phyloP scores from a whole-genome alignment of 2,888 invertebrate genomes.

The Troides helena region DNA sequence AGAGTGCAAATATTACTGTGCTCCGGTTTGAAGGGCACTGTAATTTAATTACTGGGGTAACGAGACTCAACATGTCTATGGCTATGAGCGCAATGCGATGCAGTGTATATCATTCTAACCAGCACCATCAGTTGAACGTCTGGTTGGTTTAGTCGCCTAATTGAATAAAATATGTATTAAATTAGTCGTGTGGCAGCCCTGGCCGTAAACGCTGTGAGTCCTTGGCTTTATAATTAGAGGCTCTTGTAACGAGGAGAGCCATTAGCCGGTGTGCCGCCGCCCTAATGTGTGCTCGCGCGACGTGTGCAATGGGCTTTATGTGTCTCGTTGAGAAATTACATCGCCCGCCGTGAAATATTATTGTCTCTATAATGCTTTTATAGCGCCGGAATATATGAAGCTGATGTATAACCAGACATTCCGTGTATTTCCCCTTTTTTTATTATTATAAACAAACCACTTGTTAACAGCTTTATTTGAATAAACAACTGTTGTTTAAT shows the following conservation, averaged over 20 bases:
- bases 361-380: conserved; percentile 1
- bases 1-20: too few species aligned
- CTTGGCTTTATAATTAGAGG: conserved; percentile 59
- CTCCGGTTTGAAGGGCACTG: too few species aligned
- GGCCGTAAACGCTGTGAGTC: conserved; percentile 44
- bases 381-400: not conserved
- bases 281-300: conserved; percentile 51
- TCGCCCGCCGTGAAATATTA: not conserved
- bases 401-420: not conserved
- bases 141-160: too few species aligned
- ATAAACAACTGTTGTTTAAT: too few species aligned
- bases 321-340: conserved; percentile 46
- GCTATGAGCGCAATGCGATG: too few species aligned
- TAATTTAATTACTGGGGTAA: too few species aligned
- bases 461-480: not conserved
- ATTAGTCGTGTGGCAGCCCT: conserved; percentile 37
- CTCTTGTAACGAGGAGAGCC: conserved; percentile 53
- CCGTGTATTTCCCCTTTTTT: not conserved
- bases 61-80: too few species aligned
- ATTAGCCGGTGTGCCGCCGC: conserved; percentile 56
- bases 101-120: too few species aligned
- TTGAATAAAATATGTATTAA: too few species aligned
- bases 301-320: conserved; percentile 54
- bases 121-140: too few species aligned
- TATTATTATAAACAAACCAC: not conserved